Evolutionary conservation across 2,888 invertebrate species (phyloP).

Genomic region (Lasioglossum villosulum): DNA sequence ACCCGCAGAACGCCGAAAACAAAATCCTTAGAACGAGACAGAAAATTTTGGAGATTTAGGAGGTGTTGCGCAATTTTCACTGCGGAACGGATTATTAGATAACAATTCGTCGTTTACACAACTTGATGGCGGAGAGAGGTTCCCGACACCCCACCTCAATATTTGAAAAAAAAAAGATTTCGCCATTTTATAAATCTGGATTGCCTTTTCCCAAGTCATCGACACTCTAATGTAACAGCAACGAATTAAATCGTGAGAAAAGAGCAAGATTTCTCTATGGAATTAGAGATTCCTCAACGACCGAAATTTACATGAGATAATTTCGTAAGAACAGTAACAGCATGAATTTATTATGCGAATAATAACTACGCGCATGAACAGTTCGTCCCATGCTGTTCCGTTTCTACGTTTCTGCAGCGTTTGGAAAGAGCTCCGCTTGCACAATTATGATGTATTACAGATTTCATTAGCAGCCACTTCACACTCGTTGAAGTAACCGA

Average conservation of each 20-base stretch:
- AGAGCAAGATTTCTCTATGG: not conserved
- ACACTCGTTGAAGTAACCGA: conserved; percentile 17
- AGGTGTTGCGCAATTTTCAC: not conserved
- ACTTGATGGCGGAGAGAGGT: too few relatives aligned
- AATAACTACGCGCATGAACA: not conserved
- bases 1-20: not conserved
- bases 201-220: not conserved
- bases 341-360: not conserved
- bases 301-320: not conserved
- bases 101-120: not conserved
- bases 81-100: not conserved
- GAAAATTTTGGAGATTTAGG: not conserved
- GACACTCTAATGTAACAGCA: not conserved
- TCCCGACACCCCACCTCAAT: not conserved
- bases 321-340: not conserved
- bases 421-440: not conserved
- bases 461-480: conserved; percentile 23
- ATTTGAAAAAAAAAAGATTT: not conserved
- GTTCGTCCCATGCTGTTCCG: not conserved
- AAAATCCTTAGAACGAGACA: not conserved
- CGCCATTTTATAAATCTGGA: not conserved
- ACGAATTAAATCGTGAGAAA: not conserved
- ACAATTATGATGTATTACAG: conserved; percentile 21
- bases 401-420: not conserved
- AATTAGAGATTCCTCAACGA: not conserved